Evolutionary conservation across 2,797 vertebrate species (phyloP).

Genomic region (Lepilemur ruficaudatus): DNA sequence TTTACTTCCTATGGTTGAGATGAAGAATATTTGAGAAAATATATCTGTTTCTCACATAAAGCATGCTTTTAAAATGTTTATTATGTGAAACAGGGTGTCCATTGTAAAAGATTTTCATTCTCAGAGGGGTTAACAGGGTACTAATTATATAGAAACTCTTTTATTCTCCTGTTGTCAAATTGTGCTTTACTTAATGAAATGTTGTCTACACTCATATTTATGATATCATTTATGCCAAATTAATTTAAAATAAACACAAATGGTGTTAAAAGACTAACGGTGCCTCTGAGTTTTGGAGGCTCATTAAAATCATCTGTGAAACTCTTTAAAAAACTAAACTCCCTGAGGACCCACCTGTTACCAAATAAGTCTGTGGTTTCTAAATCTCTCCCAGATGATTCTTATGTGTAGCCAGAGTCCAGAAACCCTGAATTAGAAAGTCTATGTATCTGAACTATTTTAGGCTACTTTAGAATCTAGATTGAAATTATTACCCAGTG

Average conservation of each 20-base stretch:
- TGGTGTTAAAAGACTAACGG: background rate
- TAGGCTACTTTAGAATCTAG: background rate
- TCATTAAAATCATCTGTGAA: background rate
- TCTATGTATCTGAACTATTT: background rate
- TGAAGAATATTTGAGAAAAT: background rate
- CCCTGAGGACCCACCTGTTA: background rate
- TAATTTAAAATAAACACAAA: background rate
- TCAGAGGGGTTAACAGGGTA: background rate
- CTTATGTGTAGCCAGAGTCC: background rate
- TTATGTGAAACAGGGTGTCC: background rate
- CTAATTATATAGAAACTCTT: background rate
- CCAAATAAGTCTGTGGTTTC: background rate
- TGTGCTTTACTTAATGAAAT: background rate
- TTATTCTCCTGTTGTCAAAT: slow-evolving; percentile 9
- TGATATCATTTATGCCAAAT: background rate
- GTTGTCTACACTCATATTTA: background rate
- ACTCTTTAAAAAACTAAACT: background rate
- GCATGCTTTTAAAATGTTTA: background rate
- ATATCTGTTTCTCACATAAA: background rate
- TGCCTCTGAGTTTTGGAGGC: background rate
- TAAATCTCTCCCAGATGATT: background rate
- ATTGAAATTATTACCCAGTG: background rate
- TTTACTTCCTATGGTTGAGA: background rate
- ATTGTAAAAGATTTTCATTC: background rate
- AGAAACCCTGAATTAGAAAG: background rate